Percentiles rank a stretch among this genome's conserved stretches.
These are phyloP conservation scores for Sinodicranocentrus sp. DNA, from an alignment of 2,888 invertebrate species.

Conservation along the genomic window DNA sequence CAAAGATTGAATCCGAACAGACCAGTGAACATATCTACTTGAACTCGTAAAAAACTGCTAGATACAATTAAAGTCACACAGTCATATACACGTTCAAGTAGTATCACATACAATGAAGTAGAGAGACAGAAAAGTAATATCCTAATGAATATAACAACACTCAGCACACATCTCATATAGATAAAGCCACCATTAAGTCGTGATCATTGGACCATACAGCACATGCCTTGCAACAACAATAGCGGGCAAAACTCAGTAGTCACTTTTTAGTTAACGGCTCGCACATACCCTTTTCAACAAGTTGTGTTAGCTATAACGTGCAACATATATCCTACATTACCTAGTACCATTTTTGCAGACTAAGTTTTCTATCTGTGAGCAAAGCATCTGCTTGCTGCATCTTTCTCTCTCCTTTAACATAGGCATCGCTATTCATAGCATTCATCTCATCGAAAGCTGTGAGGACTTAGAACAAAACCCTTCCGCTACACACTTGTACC, in stretches of 20 bases:
- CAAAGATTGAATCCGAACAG: background rate
- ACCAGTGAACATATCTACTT: background rate
- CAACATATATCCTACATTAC: background rate
- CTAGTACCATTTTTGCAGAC: background rate
- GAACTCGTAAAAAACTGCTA: background rate
- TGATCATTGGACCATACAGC: slow-evolving; percentile 62
- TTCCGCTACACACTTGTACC: slow-evolving; percentile 53
- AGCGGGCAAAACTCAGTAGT: slow-evolving; percentile 44
- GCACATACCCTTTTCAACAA: slow-evolving; percentile 3
- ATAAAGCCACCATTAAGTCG: slow-evolving; percentile 20
- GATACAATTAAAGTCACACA: slow-evolving; percentile 3
- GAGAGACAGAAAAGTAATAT: slow-evolving; percentile 11
- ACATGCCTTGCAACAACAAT: slow-evolving; percentile 49
- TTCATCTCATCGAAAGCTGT: slow-evolving; percentile 1
- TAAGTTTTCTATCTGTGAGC: slow-evolving; percentile 28
- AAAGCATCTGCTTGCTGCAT: slow-evolving; percentile 50
- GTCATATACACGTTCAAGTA: background rate
- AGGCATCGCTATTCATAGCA: slow-evolving; percentile 36
- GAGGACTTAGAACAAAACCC: slow-evolving; percentile 56
- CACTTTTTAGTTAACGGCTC: slow-evolving; percentile 39
- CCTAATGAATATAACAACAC: slow-evolving; percentile 24
- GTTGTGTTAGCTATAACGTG: background rate
- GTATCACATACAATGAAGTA: slow-evolving; percentile 11
- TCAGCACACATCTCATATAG: slow-evolving; percentile 4
- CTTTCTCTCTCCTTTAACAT: slow-evolving; percentile 63